Evolutionary conservation across 2,888 invertebrate genomes (phyloP).

Genomic region (Philonicus albiceps): DNA sequence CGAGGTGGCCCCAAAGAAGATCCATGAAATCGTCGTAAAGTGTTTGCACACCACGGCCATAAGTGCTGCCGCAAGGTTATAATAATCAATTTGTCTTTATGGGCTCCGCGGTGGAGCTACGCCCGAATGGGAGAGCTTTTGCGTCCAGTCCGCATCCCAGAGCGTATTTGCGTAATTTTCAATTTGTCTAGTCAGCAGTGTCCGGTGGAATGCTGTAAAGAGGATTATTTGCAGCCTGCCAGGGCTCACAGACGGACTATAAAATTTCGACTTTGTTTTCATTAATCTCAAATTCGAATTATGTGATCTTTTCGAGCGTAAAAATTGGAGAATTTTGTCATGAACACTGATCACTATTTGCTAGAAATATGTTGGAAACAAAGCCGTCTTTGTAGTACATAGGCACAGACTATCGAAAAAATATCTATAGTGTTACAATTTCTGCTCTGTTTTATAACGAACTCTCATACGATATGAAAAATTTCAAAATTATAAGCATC

Average conservation of each 20-base stretch:
- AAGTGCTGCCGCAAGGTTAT: constrained; percentile 38
- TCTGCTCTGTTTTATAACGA: too few species aligned
- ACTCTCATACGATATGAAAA: too few species aligned
- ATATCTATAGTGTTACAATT: too few species aligned
- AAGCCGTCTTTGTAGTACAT: too few species aligned
- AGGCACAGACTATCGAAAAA: background rate
- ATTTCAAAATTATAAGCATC: too few species aligned
- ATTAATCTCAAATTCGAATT: constrained; percentile 13
- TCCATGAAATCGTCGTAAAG: constrained; percentile 48
- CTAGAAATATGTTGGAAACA: background rate
- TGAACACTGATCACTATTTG: background rate
- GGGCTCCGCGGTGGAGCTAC: background rate
- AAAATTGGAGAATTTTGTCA: background rate
- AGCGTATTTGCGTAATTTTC: constrained; percentile 32
- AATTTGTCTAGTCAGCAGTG: constrained; percentile 33
- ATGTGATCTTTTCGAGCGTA: background rate
- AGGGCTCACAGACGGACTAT: background rate
- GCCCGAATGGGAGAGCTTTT: constrained; percentile 31
- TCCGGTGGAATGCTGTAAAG: constrained; percentile 12
- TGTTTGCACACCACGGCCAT: constrained; percentile 39
- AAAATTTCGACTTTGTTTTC: constrained; percentile 30
- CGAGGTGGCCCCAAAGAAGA: constrained; percentile 42
- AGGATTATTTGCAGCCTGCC: constrained; percentile 29
- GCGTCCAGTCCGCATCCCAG: background rate
- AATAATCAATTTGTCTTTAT: constrained; percentile 42